phyloP scores from a whole-genome alignment of 2,888 invertebrate species.

The Gisinianus flammeolus region DNA sequence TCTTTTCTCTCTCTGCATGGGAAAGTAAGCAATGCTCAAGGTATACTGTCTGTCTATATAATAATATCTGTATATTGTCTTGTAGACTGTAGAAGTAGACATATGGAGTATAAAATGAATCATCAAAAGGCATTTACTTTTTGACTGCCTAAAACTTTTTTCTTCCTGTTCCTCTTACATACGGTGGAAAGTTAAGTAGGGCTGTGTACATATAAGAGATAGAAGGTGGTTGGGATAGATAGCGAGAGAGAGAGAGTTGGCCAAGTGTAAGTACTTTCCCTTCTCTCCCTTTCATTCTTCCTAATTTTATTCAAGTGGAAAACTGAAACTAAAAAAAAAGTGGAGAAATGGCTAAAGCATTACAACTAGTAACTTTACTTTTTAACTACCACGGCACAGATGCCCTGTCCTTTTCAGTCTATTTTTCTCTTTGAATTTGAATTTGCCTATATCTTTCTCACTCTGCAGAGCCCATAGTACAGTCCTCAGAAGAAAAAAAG shows the following conservation, averaged over 20 bases:
- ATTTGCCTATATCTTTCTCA: too few relatives aligned
- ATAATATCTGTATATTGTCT: too few relatives aligned
- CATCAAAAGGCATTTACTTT: not conserved
- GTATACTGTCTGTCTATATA: too few relatives aligned
- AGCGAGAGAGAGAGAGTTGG: not conserved
- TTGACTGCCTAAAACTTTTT: not conserved
- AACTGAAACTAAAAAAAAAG: not conserved
- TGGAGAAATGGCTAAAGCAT: too few relatives aligned
- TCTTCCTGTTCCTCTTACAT: too few relatives aligned
- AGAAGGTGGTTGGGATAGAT: not conserved
- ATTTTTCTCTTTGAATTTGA: too few relatives aligned
- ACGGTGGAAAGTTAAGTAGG: not conserved
- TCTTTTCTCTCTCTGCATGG: not conserved
- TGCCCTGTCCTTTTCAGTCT: too few relatives aligned
- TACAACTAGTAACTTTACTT: too few relatives aligned
- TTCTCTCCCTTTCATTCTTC: not conserved
- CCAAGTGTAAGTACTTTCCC: not conserved
- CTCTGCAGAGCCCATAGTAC: too few relatives aligned
- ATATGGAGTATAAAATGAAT: not conserved
- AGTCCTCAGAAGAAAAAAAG: too few relatives aligned
- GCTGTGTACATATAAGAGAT: not conserved
- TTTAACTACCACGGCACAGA: too few relatives aligned
- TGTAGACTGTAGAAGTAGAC: too few relatives aligned
- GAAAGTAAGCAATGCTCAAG: not conserved
- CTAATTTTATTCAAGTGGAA: conserved; percentile 9